These are phyloP conservation scores for Holothuria leucospilota DNA, from an alignment of 53 echinoderm and acorn worm genomes.

Conservation along the genomic window DNA sequence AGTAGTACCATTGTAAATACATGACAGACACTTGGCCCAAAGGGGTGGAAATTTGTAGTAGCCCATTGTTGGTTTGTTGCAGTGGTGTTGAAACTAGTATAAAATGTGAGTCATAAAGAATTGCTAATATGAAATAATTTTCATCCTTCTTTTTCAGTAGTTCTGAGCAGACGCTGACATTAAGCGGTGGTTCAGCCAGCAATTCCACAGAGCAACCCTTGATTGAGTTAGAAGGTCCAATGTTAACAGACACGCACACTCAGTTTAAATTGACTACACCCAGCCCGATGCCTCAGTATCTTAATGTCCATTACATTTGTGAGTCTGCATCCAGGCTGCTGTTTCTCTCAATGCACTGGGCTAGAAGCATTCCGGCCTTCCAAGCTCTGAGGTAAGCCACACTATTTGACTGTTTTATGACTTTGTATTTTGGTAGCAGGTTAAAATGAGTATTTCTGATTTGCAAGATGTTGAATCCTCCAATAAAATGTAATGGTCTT, in stretches of 20 bases:
- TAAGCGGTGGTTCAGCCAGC: slow-evolving; percentile 6
- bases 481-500: too few relatives aligned
- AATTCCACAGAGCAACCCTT: slow-evolving; percentile 38
- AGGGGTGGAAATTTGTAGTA: too few relatives aligned
- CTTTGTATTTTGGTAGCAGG: too few relatives aligned
- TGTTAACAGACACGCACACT: slow-evolving; percentile 90
- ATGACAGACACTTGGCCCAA: too few relatives aligned
- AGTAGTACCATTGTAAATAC: too few relatives aligned
- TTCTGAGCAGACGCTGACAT: slow-evolving; percentile 26
- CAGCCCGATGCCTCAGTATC: slow-evolving; percentile 98
- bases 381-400: slow-evolving; percentile 84
- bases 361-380: slow-evolving; percentile 97
- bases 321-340: slow-evolving; percentile 92
- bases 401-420: too few relatives aligned
- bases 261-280: slow-evolving; percentile 99
- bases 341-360: slow-evolving; percentile 99
- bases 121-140: too few relatives aligned
- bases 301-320: slow-evolving; percentile 99
- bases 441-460: too few relatives aligned
- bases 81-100: too few relatives aligned
- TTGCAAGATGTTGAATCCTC: too few relatives aligned
- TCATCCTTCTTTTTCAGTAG: not conserved
- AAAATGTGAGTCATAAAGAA: too few relatives aligned
- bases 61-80: too few relatives aligned
- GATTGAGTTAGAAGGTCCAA: slow-evolving; percentile 88